Percentiles rank a stretch among this genome's conserved stretches.
Evolutionary conservation across 2,113 vertebrate species (phyloP).

Genomic region (Triplophysa siluroides): DNA sequence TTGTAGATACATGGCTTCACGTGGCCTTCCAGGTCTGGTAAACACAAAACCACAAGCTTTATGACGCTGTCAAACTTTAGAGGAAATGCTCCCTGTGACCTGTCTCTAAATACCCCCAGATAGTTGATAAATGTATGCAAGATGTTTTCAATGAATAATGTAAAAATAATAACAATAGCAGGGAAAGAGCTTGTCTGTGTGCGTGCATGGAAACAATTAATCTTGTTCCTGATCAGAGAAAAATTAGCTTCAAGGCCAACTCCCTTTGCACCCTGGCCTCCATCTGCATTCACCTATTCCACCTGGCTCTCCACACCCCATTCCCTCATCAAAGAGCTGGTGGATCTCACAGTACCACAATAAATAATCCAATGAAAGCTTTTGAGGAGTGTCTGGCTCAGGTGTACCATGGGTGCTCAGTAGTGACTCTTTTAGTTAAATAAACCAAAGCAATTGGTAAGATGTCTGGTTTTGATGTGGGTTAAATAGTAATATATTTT

Average conservation of each 20-base stretch:
- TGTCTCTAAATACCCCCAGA: background rate
- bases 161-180: background rate
- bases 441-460: background rate
- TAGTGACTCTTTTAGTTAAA: constrained; percentile 6
- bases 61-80: constrained; percentile 21
- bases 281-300: background rate
- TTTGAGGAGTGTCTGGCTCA: constrained; percentile 13
- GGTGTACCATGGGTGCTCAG: background rate
- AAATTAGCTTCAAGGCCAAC: background rate
- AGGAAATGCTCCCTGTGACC: constrained; percentile 35
- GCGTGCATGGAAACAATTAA: background rate
- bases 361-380: constrained; percentile 6
- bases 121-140: no score
- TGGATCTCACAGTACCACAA: constrained; percentile 7
- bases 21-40: constrained; percentile 33
- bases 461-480: background rate
- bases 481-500: background rate
- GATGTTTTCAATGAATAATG: background rate
- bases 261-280: background rate
- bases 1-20: constrained; percentile 7
- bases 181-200: background rate
- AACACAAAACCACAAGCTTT: constrained; percentile 41
- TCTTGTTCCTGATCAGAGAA: background rate
- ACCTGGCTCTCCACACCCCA: background rate
- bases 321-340: background rate